These are phyloP conservation scores for Pseudobourletiella spinata DNA, from an alignment of 1,140 invertebrate genomes.

Conservation along the genomic window DNA sequence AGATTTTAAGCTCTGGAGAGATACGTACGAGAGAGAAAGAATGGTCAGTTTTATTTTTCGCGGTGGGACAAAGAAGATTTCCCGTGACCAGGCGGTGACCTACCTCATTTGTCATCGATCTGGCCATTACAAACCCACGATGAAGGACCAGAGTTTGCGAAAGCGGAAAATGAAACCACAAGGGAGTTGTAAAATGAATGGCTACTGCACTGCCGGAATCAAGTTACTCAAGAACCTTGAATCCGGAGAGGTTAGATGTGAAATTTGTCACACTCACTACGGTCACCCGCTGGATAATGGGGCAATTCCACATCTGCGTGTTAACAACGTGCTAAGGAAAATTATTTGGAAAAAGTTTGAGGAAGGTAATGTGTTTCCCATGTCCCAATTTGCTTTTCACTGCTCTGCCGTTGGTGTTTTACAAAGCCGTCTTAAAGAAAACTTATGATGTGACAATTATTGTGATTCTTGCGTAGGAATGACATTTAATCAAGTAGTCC, in stretches of 20 bases:
- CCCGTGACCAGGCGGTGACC: conserved; percentile 28
- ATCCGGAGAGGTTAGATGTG: conserved; percentile 13
- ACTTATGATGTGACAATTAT: too few relatives aligned
- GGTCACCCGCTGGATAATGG: conserved; percentile 29
- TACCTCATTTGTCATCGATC: conserved; percentile 33
- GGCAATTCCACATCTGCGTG: conserved; percentile 29
- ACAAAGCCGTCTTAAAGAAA: too few relatives aligned
- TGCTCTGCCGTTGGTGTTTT: too few relatives aligned
- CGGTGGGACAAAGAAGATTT: conserved; percentile 34
- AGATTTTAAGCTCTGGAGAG: conserved; percentile 34
- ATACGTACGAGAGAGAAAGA: conserved; percentile 29
- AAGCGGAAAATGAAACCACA: conserved; percentile 35
- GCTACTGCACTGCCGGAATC: conserved; percentile 33
- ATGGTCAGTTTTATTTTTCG: conserved; percentile 35
- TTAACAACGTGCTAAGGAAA: conserved; percentile 22
- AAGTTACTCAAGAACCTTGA: conserved; percentile 29
- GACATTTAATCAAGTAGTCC: conserved; percentile 23
- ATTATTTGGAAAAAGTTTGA: conserved; percentile 28
- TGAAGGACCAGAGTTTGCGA: conserved; percentile 11
- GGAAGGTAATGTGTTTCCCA: too few relatives aligned
- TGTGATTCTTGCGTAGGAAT: too few relatives aligned
- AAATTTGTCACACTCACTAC: conserved; percentile 34
- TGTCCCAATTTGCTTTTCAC: too few relatives aligned
- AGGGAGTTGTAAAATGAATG: conserved; percentile 33
- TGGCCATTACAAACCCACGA: conserved; percentile 33